Percentiles rank a stretch among this genome's conserved stretches.
These are phyloP conservation scores for Thamnophis elegans DNA, from an alignment of 2,797 vertebrate genomes.

Conservation along the genomic window DNA sequence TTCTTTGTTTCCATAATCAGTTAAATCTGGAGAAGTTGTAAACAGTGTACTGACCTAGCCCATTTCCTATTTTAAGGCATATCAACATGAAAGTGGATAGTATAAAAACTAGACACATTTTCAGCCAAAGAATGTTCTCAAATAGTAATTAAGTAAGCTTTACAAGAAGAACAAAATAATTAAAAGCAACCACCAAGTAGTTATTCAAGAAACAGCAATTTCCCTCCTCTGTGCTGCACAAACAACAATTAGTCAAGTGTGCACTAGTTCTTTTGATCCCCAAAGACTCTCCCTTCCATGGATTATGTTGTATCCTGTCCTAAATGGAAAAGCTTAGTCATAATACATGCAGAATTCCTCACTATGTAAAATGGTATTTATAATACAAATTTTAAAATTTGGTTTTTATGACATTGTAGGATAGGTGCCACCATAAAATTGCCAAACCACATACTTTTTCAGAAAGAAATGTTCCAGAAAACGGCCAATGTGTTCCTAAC, in stretches of 20 bases:
- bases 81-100: constrained; percentile 40
- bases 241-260: constrained; percentile 63
- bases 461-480: constrained; percentile 39
- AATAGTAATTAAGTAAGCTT: constrained; percentile 58
- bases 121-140: constrained; percentile 39
- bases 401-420: constrained; percentile 40
- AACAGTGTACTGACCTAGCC: constrained; percentile 37
- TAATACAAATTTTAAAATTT: constrained; percentile 54
- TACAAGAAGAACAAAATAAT: constrained; percentile 64
- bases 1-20: constrained; percentile 24
- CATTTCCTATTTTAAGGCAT: constrained; percentile 54
- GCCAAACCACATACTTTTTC: constrained; percentile 30
- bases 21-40: constrained; percentile 15
- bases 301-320: constrained; percentile 65
- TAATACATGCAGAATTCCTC: constrained; percentile 51
- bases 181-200: constrained; percentile 47
- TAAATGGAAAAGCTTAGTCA: constrained; percentile 63
- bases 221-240: constrained; percentile 40
- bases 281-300: constrained; percentile 42
- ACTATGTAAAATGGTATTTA: constrained; percentile 44
- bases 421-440: constrained; percentile 48
- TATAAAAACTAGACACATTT: constrained; percentile 53
- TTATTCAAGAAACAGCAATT: constrained; percentile 61
- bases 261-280: constrained; percentile 64
- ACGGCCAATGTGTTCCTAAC: constrained; percentile 42